A percentile compares a stretch with the other conserved stretches of the same genome.
Evolutionary conservation across 2,797 vertebrate species (phyloP).

Genomic region (Mormyrus proboscirostris): DNA sequence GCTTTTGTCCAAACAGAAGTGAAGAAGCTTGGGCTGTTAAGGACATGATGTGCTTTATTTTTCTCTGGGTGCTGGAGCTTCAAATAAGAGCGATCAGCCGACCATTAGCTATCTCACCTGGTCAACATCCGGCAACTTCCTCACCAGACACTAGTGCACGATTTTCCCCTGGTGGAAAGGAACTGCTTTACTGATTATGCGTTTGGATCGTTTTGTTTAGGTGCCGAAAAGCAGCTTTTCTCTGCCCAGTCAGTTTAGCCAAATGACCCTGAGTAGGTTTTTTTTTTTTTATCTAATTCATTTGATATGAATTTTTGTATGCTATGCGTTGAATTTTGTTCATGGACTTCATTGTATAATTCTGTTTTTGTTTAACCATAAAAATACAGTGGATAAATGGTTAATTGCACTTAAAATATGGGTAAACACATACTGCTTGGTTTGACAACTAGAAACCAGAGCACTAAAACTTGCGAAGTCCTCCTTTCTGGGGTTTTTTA

Average conservation of each 20-base stretch:
- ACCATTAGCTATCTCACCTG: constrained; percentile 25
- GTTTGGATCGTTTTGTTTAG: neutral
- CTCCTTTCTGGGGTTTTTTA: neutral
- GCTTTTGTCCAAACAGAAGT: neutral
- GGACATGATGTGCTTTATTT: neutral
- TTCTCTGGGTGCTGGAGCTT: neutral
- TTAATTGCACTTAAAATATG: neutral
- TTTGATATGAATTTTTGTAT: neutral
- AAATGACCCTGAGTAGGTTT: neutral
- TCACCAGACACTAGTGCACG: constrained; percentile 23
- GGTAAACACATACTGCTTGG: neutral
- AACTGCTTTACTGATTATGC: constrained; percentile 17
- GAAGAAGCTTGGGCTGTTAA: neutral
- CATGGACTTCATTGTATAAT: neutral
- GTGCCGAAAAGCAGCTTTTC: neutral
- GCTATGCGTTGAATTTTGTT: neutral
- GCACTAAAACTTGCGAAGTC: neutral
- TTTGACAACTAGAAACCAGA: neutral
- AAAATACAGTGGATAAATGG: neutral
- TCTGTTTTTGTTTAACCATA: neutral
- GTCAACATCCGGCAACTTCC: constrained; percentile 22
- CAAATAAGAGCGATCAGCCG: constrained; percentile 12
- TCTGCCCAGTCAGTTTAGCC: neutral
- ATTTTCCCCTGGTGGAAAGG: constrained; percentile 23
- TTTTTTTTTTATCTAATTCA: neutral